phyloP scores from a whole-genome alignment of 2,888 invertebrate genomes.

The Plebejus melissa region DNA sequence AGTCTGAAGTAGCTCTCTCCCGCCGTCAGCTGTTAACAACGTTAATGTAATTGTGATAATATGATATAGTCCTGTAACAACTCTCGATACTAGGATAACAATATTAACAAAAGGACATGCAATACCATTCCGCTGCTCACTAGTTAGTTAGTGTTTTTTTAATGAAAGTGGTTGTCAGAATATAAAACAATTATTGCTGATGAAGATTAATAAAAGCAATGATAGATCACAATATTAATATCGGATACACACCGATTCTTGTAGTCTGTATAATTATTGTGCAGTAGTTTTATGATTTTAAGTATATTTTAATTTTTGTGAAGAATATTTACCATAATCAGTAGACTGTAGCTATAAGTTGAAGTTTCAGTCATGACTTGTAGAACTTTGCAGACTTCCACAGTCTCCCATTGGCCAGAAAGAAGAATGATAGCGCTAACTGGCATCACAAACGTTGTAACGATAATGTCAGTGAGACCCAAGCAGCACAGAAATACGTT shows the following conservation, averaged over 20 bases:
- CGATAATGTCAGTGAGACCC: constrained; percentile 84
- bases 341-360: constrained; percentile 70
- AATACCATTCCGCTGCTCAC: no score
- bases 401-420: constrained; percentile 79
- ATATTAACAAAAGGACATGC: no score
- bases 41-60: neutral
- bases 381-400: constrained; percentile 81
- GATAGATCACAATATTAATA: no score
- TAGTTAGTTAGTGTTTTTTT: no score
- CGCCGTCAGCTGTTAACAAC: constrained; percentile 68
- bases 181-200: no score
- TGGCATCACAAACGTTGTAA: constrained; percentile 84
- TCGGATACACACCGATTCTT: no score
- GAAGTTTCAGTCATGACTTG: constrained; percentile 83
- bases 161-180: no score
- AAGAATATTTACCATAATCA: constrained; percentile 68
- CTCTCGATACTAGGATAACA: no score
- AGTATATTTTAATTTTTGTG: neutral
- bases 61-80: neutral
- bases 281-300: no score
- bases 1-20: constrained; percentile 83
- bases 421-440: constrained; percentile 84
- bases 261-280: no score
- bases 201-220: no score
- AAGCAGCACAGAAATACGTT: constrained; percentile 88